These are phyloP conservation scores for Pristionchus mayeri DNA, from an alignment of 2,888 invertebrate genomes.

Conservation along the genomic window DNA sequence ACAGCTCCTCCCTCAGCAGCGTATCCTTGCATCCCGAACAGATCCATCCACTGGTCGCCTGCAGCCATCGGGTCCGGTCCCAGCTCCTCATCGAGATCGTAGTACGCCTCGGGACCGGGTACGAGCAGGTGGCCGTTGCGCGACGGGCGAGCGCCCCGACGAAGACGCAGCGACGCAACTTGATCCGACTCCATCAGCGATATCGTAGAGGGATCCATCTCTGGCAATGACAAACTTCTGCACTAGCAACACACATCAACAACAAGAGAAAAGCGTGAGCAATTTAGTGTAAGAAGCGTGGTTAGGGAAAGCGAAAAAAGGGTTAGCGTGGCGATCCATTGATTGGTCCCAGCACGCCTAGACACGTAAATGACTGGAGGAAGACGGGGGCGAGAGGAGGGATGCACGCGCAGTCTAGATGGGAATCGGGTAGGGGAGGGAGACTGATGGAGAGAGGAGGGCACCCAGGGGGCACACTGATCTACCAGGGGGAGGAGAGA, in stretches of 20 bases:
- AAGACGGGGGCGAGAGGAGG: background rate
- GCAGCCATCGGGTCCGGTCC: background rate
- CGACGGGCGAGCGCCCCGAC: background rate
- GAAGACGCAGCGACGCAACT: background rate
- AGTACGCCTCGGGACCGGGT: background rate
- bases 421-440: conserved; percentile 15
- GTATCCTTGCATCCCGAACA: background rate
- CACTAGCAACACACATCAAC: too few species aligned
- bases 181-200: conserved; percentile 13
- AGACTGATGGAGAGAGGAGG: background rate
- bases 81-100: conserved; percentile 36
- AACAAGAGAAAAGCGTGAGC: background rate
- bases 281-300: background rate
- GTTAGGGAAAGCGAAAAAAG: too few species aligned
- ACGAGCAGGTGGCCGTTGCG: too few species aligned
- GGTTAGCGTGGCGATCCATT: too few species aligned
- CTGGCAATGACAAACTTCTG: too few species aligned
- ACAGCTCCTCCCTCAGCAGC: background rate
- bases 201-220: conserved; percentile 40
- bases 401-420: too few species aligned
- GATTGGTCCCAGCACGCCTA: background rate
- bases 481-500: background rate
- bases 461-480: conserved; percentile 1
- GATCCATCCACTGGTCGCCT: background rate
- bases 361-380: background rate